A percentile compares a stretch with the other conserved stretches of the same genome.
These are phyloP conservation scores for Brotula barbata DNA, from an alignment of 2,797 vertebrate species.

Conservation along the genomic window DNA sequence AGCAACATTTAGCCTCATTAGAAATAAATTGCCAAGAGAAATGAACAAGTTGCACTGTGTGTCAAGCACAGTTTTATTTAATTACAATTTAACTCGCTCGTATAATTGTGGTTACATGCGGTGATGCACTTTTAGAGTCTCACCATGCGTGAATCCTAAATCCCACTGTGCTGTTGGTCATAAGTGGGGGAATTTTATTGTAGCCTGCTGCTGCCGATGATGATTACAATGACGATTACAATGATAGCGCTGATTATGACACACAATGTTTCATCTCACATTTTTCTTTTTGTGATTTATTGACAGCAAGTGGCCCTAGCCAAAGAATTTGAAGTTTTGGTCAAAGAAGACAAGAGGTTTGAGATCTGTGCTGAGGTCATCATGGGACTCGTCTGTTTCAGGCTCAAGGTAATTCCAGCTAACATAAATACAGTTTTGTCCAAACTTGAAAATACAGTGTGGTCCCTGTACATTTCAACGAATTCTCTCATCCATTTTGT, in stretches of 20 bases:
- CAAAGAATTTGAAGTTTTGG: slow-evolving; percentile 87
- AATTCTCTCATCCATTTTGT: no score
- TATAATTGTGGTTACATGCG: slow-evolving; percentile 15
- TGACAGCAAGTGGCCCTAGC: slow-evolving; percentile 88
- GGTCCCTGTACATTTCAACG: background rate
- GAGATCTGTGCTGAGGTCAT: slow-evolving; percentile 90
- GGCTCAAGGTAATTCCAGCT: slow-evolving; percentile 86
- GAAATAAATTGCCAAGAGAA: slow-evolving; percentile 11
- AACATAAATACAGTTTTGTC: background rate
- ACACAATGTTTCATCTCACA: no score
- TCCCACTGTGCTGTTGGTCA: slow-evolving; percentile 17
- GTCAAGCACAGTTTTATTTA: background rate
- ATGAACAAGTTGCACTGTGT: background rate
- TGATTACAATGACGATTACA: no score
- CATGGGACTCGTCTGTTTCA: slow-evolving; percentile 94
- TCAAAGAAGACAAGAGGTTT: slow-evolving; percentile 87
- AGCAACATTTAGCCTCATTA: slow-evolving; percentile 9
- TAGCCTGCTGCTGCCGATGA: no score
- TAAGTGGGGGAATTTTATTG: slow-evolving; percentile 18
- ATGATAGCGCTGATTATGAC: no score
- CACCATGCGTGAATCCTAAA: background rate
- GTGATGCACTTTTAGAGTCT: background rate
- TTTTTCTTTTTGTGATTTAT: slow-evolving; percentile 14
- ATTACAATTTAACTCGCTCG: background rate
- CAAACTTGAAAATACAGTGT: background rate